Base-by-base conservation (phyloP, 2,888 invertebrate species). In the Campopleginae sp. region DNA sequence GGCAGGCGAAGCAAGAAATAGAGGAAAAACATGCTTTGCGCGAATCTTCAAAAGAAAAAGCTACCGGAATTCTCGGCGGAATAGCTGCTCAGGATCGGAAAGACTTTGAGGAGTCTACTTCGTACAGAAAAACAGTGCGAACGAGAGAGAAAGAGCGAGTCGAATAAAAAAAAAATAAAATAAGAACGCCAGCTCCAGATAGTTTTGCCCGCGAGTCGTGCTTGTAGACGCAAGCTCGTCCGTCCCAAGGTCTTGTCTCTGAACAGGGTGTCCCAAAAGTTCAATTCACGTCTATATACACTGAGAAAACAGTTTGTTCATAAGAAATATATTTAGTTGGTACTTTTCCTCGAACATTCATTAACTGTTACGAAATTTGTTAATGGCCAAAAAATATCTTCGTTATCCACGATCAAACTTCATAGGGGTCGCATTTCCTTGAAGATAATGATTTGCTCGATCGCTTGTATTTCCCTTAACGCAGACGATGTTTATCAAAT, bases 51-150 rank as follows among this genome's bases (percentile, higher is more conserved):
- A 66, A 66, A 70, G 85, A 76, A 46, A 78, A 54, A 74, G 42
- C 31, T 44, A 12, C 33, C 58, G 79, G 65, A 82, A 85, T 82
- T 78, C 78, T 65, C 75, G 71, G 48, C 42, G 79, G 65, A 71
- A 85, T 74, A 74, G 68, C 84, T 74, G 68, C 27, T 74, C 71
- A 77, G 82, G 78, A 85, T 82, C 71, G 79, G 58, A 42, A 48
- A 79, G 79, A 71, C 78, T 82, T 61, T 31, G 82, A 82, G 65
- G 70, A 77, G 78, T 72, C 23, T 63, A 33, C 71, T 17, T 0
- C 17, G 31, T 31, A 44, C 6, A 33, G 63, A 70, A 44, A 79
- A 46, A 65, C 17, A 66, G 80, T 33, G 31, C 10, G 61, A 38
- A 65, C 27, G 61, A 23, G 48, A 46, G 65, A 23, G 54, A 68